phyloP scores from a whole-genome alignment of 2,113 vertebrate genomes.

The Genyomyrus donnyi region DNA sequence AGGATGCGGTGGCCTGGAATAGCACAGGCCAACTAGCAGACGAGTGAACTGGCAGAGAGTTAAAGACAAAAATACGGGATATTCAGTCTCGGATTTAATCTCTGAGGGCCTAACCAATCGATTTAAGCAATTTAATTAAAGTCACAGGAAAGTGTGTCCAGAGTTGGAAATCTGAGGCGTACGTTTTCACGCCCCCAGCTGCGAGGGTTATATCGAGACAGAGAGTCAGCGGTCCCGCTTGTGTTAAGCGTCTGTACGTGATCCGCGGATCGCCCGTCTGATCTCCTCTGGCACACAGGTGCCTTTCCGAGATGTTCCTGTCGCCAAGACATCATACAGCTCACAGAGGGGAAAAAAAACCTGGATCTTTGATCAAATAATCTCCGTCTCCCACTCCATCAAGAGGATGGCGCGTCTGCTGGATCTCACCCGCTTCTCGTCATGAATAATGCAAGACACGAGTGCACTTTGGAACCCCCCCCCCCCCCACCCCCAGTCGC shows the following conservation, averaged over 20 bases:
- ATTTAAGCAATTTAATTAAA: constrained; percentile 1
- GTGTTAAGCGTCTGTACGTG: background rate
- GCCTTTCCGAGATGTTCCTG: background rate
- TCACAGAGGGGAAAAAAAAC: background rate
- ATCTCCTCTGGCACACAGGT: background rate
- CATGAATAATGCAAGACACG: constrained; percentile 12
- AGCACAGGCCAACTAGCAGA: background rate
- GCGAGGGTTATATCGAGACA: background rate
- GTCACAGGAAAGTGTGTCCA: background rate
- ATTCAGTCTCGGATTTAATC: background rate
- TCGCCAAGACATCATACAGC: background rate
- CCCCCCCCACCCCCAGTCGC: background rate
- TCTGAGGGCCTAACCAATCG: background rate
- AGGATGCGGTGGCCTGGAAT: background rate
- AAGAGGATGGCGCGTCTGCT: background rate
- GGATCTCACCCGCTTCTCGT: background rate
- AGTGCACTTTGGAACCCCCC: background rate
- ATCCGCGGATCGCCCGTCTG: background rate
- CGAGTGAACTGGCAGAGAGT: background rate
- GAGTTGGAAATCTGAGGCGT: constrained; percentile 2
- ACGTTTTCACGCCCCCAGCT: background rate
- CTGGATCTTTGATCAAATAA: constrained; percentile 15
- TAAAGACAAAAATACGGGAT: background rate
- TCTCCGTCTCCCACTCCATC: background rate
- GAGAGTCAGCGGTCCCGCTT: background rate